A percentile compares a stretch with the other conserved stretches of the same genome.
Evolutionary conservation across 2,113 vertebrate species (phyloP).

Genomic region (Coptodon rendalli): DNA sequence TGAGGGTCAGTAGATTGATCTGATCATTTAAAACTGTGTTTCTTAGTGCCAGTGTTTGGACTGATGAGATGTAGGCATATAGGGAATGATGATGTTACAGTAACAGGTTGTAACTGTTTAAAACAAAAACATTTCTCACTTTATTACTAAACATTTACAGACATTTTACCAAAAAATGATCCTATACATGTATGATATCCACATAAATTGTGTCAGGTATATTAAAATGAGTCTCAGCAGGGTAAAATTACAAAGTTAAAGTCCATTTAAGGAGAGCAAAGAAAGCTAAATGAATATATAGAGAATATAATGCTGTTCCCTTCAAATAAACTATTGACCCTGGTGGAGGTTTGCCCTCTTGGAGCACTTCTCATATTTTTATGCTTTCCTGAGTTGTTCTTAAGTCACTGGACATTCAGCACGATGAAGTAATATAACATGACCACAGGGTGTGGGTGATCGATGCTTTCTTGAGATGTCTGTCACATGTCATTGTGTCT

Average conservation of each 20-base stretch:
- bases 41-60: not conserved
- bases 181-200: not conserved
- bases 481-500: not conserved
- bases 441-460: not conserved
- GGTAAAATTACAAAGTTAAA: not conserved
- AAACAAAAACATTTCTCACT: not conserved
- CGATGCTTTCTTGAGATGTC: not conserved
- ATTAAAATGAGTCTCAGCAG: not conserved
- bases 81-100: not conserved
- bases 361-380: not conserved
- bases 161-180: not conserved
- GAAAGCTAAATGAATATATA: not conserved
- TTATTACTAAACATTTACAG: not conserved
- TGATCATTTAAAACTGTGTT: not conserved
- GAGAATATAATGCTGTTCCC: not conserved
- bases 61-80: not conserved
- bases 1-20: not conserved
- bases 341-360: not conserved
- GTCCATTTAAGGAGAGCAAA: not conserved
- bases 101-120: not conserved
- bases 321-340: not conserved
- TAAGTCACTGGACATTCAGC: not conserved
- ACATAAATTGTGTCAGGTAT: not conserved
- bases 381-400: not conserved
- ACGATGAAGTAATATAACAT: not conserved